Evolutionary conservation across 2,888 invertebrate genomes (phyloP).

Genomic region (Caenorhabditis drosophilae): DNA sequence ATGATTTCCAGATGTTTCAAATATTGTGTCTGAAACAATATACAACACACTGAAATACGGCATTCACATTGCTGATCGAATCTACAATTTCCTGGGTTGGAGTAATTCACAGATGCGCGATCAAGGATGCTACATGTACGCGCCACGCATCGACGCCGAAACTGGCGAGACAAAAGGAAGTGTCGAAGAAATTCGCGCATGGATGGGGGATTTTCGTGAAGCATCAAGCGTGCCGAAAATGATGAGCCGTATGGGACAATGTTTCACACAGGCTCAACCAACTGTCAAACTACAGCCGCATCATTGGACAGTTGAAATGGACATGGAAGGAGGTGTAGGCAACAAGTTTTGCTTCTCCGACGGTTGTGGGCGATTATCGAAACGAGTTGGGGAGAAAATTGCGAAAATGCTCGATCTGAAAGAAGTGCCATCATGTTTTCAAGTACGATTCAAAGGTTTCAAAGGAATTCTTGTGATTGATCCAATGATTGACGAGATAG

Average conservation of each 20-base stretch:
- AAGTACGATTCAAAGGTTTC: conserved; percentile 65
- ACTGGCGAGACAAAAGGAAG: conserved; percentile 32
- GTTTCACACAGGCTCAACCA: conserved; percentile 68
- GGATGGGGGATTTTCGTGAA: conserved; percentile 64
- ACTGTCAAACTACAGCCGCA: conserved; percentile 27
- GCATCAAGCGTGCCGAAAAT: conserved; percentile 66
- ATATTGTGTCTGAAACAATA: conserved; percentile 41
- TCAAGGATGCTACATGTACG: conserved; percentile 65
- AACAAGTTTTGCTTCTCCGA: conserved; percentile 61
- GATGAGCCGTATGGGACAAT: conserved; percentile 70
- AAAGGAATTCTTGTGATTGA: conserved; percentile 66
- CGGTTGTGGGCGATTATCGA: conserved; percentile 48
- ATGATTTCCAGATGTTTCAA: conserved; percentile 31
- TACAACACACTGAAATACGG: conserved; percentile 43
- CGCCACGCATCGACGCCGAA: conserved; percentile 21
- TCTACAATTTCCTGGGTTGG: conserved; percentile 64
- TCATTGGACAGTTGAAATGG: conserved; percentile 48
- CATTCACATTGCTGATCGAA: conserved; percentile 41
- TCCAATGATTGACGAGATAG: conserved; percentile 46
- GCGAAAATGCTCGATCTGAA: conserved; percentile 32
- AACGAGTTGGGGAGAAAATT: conserved; percentile 26
- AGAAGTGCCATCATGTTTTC: conserved; percentile 54
- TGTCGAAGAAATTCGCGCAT: conserved; percentile 44
- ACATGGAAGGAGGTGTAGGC: conserved; percentile 41
- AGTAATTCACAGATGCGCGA: conserved; percentile 67